Evolutionary conservation across 2,797 vertebrate genomes (phyloP).

Genomic region (Thripadectes ignobilis): DNA sequence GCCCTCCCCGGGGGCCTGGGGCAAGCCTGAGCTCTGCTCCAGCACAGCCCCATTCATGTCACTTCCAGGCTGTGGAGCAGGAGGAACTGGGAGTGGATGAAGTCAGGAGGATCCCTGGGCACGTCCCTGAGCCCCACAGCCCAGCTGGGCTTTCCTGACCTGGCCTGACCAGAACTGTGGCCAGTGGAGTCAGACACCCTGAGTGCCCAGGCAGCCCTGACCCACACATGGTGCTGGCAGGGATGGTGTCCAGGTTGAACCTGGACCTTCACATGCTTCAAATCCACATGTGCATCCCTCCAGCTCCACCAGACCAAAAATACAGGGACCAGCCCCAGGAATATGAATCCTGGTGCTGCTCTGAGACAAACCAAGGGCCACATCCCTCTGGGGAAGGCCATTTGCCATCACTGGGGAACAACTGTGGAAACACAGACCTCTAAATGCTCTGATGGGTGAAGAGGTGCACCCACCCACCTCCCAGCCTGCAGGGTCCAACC

Average conservation of each 20-base stretch:
- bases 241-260: fast-evolving
- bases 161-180: fast-evolving
- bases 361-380: neutral
- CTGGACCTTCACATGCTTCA: neutral
- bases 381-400: neutral
- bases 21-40: neutral
- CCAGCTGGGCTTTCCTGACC: neutral
- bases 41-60: constrained; percentile 19
- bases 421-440: fast-evolving
- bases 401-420: neutral
- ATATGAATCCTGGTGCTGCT: fast-evolving
- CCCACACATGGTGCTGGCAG: neutral
- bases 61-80: neutral
- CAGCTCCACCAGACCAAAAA: neutral
- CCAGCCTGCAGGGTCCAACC: neutral
- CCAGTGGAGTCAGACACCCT: fast-evolving
- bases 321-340: neutral
- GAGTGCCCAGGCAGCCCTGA: neutral
- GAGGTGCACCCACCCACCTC: neutral
- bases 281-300: fast-evolving
- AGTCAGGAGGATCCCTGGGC: constrained; percentile 11
- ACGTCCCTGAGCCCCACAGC: neutral
- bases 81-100: constrained; percentile 3
- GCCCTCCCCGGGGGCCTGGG: constrained; percentile 46
- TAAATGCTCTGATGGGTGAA: fast-evolving